phyloP scores from a whole-genome alignment of 2,113 vertebrate genomes.

The Isichthys henryi region DNA sequence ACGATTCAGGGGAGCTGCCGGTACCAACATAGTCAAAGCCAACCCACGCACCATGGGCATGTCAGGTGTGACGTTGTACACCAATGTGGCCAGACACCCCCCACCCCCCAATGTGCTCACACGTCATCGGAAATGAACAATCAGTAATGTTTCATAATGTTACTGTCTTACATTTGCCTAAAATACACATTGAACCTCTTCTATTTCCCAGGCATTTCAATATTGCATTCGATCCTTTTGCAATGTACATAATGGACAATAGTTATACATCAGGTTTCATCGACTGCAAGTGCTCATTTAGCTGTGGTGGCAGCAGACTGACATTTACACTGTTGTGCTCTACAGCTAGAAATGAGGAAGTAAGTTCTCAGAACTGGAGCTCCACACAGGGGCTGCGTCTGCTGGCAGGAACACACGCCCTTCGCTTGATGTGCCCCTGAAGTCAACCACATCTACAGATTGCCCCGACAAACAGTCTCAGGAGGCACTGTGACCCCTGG shows the following conservation, averaged over 20 bases:
- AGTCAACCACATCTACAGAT: background rate
- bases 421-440: background rate
- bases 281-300: background rate
- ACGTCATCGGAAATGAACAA: background rate
- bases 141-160: background rate
- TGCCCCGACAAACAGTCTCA: background rate
- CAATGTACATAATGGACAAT: background rate
- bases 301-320: background rate
- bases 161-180: background rate
- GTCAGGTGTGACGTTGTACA: background rate
- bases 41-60: background rate
- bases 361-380: background rate
- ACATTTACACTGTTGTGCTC: background rate
- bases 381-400: background rate
- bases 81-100: background rate
- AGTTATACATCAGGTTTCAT: background rate
- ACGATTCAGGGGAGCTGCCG: background rate
- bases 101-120: background rate
- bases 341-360: background rate
- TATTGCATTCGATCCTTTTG: background rate
- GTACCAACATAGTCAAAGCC: background rate
- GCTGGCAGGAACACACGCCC: background rate
- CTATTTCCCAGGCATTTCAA: background rate
- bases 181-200: background rate
- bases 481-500: background rate